Percentiles rank a stretch among this genome's conserved stretches.
These are phyloP conservation scores for Lingula anatina DNA, from an alignment of 2,888 invertebrate species.

Conservation along the genomic window DNA sequence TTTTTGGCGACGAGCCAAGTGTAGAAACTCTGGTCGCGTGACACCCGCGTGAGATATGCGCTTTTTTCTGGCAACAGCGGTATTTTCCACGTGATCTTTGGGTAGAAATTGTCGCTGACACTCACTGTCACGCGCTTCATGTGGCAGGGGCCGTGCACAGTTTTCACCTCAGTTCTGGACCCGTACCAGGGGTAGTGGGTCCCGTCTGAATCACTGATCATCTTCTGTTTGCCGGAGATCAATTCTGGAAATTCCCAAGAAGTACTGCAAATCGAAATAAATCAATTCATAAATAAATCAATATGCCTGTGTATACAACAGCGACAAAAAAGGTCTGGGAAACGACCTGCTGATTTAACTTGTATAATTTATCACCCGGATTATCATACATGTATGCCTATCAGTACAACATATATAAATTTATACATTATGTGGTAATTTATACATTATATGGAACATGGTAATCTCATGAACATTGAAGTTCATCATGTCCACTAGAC, in stretches of 20 bases:
- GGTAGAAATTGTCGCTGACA: conserved; percentile 53
- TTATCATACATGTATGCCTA: too few relatives aligned
- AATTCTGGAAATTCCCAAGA: conserved; percentile 53
- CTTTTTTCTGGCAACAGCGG: conserved; percentile 14
- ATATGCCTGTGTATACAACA: too few relatives aligned
- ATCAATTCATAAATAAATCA: too few relatives aligned
- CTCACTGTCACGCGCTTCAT: conserved; percentile 39
- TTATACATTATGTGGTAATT: too few relatives aligned
- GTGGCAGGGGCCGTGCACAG: conserved; percentile 42
- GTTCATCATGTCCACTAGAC: too few relatives aligned
- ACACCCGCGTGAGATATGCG: conserved; percentile 45
- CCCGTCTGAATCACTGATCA: conserved; percentile 52
- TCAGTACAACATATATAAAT: too few relatives aligned
- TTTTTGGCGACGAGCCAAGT: conserved; percentile 51
- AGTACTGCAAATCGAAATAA: conserved; percentile 43
- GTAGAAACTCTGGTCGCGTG: conserved; percentile 49
- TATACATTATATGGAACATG: too few relatives aligned
- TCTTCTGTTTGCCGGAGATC: conserved; percentile 40
- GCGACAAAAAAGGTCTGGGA: too few relatives aligned
- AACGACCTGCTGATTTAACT: too few relatives aligned
- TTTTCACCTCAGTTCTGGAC: conserved; percentile 42
- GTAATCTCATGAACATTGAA: too few relatives aligned
- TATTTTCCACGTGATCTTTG: conserved; percentile 50
- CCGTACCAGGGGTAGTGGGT: conserved; percentile 53
- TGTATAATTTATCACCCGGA: too few relatives aligned